Evolutionary conservation across 2,888 invertebrate species (phyloP), one percentile per base, ranked within the genome.

Genomic region (Vesta saturnalis): DNA sequence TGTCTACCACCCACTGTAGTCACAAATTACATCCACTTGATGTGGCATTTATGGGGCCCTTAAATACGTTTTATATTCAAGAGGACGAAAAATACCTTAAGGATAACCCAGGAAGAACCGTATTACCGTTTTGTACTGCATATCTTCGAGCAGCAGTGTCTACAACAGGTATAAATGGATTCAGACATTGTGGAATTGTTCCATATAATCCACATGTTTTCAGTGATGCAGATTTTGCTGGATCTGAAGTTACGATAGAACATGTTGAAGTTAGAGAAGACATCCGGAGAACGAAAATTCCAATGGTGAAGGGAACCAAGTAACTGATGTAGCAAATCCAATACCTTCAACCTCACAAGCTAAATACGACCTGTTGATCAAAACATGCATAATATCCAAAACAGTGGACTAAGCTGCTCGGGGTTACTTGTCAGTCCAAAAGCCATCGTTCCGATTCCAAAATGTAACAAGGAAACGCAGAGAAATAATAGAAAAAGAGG

Each of bases 181-280:
- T n/a, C n/a, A 35, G 35, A 30, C 30, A 57, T 57, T 30, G 3
- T 5, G 1, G 58, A 19, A 57, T 57, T 57, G 21, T 57, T 57
- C 22, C 21, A 35, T 19, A 57, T 57, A 8, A 5, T 6, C 15
- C 21, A 57, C 18, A 57, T 14, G 35, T n/a, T n/a, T n/a, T n/a
- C n/a, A n/a, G n/a, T 12, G 58, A 30, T 30, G 56, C 35, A 57
- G 58, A 35, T 22, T 56, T 56, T 56, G 21, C 56, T 23, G 56
- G 35, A 57, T 1, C 30, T 57, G 35, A 57, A 57, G 58, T 57
- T 35, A 57, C 58, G 8, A 35, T 30, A 2, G n/a, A 16, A 57
- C 35, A 57, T 57, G 30, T 57, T 57, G 58, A 1, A 23, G 39
- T 35, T 57, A 8, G 15, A 1, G 58, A 10, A 57, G 14, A 57